phyloP scores from a whole-genome alignment of 2,113 vertebrate species.

The Siniperca chuatsi region DNA sequence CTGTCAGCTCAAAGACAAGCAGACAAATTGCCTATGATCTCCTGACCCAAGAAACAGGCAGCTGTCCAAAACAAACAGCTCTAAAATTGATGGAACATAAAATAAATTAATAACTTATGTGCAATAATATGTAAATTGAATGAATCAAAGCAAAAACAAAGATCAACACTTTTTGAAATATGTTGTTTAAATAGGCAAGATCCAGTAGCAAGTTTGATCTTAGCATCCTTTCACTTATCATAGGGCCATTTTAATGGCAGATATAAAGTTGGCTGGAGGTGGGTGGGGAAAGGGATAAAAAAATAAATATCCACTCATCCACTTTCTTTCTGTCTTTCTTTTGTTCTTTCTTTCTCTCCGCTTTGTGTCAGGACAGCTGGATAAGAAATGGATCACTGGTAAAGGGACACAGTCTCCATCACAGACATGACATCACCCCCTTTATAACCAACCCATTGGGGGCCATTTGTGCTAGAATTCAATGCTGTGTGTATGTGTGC shows the following conservation, averaged over 20 bases:
- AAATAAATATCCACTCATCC: not conserved
- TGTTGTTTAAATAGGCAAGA: conserved; percentile 9
- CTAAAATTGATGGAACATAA: conserved; percentile 40
- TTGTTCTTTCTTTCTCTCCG: conserved; percentile 34
- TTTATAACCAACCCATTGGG: conserved; percentile 72
- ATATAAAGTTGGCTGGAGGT: not conserved
- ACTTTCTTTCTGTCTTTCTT: not conserved
- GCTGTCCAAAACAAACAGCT: conserved; percentile 44
- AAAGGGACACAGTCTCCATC: conserved; percentile 71
- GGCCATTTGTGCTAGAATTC: conserved; percentile 70
- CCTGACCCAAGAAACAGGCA: conserved; percentile 57
- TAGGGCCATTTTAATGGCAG: conserved; percentile 2
- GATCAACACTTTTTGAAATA: conserved; percentile 34
- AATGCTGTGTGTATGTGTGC: conserved; percentile 15
- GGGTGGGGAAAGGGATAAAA: not conserved
- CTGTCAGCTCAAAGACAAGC: conserved; percentile 63
- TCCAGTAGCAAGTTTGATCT: not conserved
- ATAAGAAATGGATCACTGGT: conserved; percentile 76
- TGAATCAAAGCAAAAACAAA: conserved; percentile 16
- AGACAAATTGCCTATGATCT: conserved; percentile 72
- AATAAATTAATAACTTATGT: conserved; percentile 27
- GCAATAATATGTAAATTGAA: conserved; percentile 31
- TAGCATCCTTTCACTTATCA: not conserved
- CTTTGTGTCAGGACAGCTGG: conserved; percentile 69
- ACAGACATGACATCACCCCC: conserved; percentile 83